Evolutionary conservation across 2,888 invertebrate genomes (phyloP), one percentile per base, ranked within the genome.

Genomic region (Caenorhabditis sulstoni): DNA sequence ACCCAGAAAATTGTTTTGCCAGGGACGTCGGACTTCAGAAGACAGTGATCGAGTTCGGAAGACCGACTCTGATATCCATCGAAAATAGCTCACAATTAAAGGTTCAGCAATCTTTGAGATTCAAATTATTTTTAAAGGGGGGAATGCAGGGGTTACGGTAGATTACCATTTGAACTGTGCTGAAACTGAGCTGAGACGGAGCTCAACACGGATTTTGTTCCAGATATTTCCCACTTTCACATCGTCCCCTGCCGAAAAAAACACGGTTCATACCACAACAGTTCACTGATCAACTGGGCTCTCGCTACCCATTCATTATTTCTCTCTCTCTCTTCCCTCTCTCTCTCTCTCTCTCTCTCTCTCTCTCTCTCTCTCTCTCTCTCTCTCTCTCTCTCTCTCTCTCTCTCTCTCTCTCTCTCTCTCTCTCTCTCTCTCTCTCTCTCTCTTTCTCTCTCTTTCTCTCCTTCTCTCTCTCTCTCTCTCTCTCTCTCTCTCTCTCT

Each of bases 261-360:
- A 41, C 41, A 52, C 52, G 29, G 41, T 49, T 29, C 14, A 23
- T 12, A 18, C 52, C 29, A 44, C 49, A 52, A 52, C 52, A 58
- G 47, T 66, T 55, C 65, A 44, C 22, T 16, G 52, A 44, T 29
- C 44, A 49, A 11, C 18, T 29, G 57, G 67, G 58, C 49, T 57
- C 22, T 49, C 3, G 7, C 29, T 7, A 5, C 7, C 29, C 29
- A 29, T 29, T 29, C 3, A 5, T 7, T 29, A 22, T 49, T 2
- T 11, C 22, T 22, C 49, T 7, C 3, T 29, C 22, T 22, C 47
- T 18, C 47, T 3, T 7, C 47, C 47, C 47, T 44, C 11, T 44
- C 44, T 11, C 44, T 47, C 47, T 22, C 49, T 49, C 11, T 12
- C 12, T 8, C 11, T 7, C 14, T 22, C n/a, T 44, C 11, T 44